Conservation (phyloP, 2,113 vertebrate species). For the Amphilophus citrinellus region DNA sequence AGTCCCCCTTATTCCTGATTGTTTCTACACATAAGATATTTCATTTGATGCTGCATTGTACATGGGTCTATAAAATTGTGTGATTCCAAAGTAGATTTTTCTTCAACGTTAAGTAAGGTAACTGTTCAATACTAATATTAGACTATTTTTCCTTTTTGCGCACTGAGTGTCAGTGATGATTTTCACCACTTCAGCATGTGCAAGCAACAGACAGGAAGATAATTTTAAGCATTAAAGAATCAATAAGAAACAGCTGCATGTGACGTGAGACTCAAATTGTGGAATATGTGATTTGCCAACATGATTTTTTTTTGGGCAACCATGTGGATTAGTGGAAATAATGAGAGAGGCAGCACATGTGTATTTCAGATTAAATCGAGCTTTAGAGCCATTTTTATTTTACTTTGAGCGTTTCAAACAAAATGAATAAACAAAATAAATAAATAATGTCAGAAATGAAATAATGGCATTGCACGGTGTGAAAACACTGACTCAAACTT, state of each 20-base stretch:
- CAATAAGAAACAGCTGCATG: not conserved
- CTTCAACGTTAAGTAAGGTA: too few species aligned
- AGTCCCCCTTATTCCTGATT: not conserved
- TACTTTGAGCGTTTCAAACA: not conserved
- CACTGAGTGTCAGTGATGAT: not conserved
- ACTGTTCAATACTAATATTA: too few species aligned
- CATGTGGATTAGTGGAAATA: not conserved
- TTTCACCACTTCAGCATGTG: not conserved
- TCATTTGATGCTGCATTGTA: not conserved
- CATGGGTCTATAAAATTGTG: not conserved
- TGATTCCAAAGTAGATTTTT: not conserved
- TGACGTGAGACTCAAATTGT: not conserved
- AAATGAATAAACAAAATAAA: not conserved
- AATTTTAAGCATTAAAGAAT: slow-evolving; percentile 1
- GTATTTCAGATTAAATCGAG: not conserved
- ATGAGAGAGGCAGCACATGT: not conserved
- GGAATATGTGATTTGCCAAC: not conserved
- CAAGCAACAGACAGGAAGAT: not conserved
- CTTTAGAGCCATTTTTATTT: not conserved
- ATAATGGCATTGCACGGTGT: not conserved
- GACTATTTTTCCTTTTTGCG: too few species aligned
- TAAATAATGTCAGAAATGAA: not conserved
- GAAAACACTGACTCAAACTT: too few species aligned
- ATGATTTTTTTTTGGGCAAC: not conserved
- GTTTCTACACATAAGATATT: not conserved